Conservation (phyloP, 1,140 invertebrate species). For the Drosophila melanogaster region Release_6_plus_ISO1_MT NT_033777.3:17474001-17474500, state of each 20-base stretch:
- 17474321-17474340: slow-evolving; percentile 36
- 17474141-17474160: slow-evolving; percentile 21
- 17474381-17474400: slow-evolving; percentile 12
- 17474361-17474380: slow-evolving; percentile 25
- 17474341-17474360: slow-evolving; percentile 17
- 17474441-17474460: slow-evolving; percentile 47
- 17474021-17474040: slow-evolving; percentile 74
- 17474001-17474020: slow-evolving; percentile 73
- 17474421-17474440: slow-evolving; percentile 32
- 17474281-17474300: slow-evolving; percentile 27
- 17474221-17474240: slow-evolving; percentile 41
- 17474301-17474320: slow-evolving; percentile 46
- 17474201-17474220: slow-evolving; percentile 28
- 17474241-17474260: slow-evolving; percentile 74
- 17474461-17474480: slow-evolving; percentile 28
- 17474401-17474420: slow-evolving; percentile 40
- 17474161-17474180: slow-evolving; percentile 37
- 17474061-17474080: slow-evolving; percentile 40
- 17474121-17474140: slow-evolving; percentile 11
- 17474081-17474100: slow-evolving; percentile 31
- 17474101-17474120: slow-evolving; percentile 10
- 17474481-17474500: slow-evolving; percentile 28
- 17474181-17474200: slow-evolving; percentile 48
- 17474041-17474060: slow-evolving; percentile 71
- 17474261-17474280: slow-evolving; percentile 61